Evolutionary conservation across 2,113 vertebrate genomes (phyloP).

Genomic region (Hippocampus zosterae): DNA sequence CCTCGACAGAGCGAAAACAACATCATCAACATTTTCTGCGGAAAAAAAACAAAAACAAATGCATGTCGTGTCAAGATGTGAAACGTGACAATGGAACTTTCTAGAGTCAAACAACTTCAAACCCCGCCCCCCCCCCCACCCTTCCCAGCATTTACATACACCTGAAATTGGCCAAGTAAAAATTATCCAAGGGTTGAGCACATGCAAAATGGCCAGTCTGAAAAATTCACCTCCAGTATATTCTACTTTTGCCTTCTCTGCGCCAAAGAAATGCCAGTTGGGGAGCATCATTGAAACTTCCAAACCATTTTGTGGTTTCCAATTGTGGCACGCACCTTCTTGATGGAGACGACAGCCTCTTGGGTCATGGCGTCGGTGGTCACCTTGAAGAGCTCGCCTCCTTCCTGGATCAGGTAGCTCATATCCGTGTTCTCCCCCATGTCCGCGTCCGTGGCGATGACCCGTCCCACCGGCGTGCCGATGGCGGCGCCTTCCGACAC

Average conservation of each 20-base stretch:
- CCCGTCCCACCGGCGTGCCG: constrained; percentile 83
- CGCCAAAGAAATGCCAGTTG: background rate
- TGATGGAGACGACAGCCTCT: constrained; percentile 85
- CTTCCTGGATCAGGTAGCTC: constrained; percentile 89
- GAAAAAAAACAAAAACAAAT: background rate
- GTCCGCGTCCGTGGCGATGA: constrained; percentile 90
- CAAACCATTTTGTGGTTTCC: background rate
- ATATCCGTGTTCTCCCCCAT: constrained; percentile 97
- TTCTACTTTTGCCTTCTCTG: background rate
- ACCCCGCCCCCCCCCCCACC: no score
- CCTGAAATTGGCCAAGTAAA: background rate
- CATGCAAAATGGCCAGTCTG: no score
- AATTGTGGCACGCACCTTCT: constrained; percentile 72
- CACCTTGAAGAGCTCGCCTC: constrained; percentile 83
- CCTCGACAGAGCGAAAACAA: background rate
- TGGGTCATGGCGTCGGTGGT: constrained; percentile 87
- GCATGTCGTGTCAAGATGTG: background rate
- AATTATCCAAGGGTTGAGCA: background rate
- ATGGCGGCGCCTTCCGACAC: constrained; percentile 81
- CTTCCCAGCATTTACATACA: no score
- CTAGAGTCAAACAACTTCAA: no score
- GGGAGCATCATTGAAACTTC: background rate
- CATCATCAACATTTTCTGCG: background rate
- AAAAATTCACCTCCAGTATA: no score
- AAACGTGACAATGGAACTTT: background rate